These are phyloP conservation scores for Tachycineta bicolor DNA, from an alignment of 2,113 vertebrate species.

Conservation along the genomic window DNA sequence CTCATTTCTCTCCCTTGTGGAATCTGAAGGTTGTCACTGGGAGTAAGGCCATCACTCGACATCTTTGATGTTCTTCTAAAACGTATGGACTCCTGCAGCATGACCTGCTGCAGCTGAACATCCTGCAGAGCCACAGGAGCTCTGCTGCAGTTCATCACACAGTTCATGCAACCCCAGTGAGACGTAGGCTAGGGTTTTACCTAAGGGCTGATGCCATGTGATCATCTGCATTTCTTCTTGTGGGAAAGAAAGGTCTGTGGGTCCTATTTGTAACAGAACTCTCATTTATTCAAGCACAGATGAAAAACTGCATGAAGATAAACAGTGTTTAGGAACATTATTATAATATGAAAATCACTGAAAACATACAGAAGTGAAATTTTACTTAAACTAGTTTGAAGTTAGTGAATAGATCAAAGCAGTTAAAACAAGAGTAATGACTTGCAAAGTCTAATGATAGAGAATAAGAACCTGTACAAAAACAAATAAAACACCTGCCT, in stretches of 20 bases:
- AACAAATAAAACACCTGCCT: conserved; percentile 50
- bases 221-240: conserved; percentile 23
- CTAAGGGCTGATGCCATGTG: neutral
- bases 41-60: fast-evolving
- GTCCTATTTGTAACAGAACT: neutral
- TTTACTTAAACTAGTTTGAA: conserved; percentile 22
- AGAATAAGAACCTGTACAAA: conserved; percentile 6
- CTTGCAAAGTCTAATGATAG: conserved; percentile 18
- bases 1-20: neutral
- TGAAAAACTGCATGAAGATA: neutral
- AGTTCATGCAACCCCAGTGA: neutral
- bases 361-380: conserved; percentile 4
- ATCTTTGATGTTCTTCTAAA: neutral
- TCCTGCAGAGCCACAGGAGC: neutral
- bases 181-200: neutral
- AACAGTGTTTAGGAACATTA: neutral
- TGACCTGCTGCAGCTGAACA: neutral
- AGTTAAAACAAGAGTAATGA: conserved; percentile 31
- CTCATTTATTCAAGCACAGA: neutral
- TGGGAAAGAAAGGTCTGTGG: conserved; percentile 4
- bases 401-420: conserved; percentile 49
- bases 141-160: neutral
- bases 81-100: neutral
- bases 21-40: neutral
- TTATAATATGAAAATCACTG: conserved; percentile 33